These are phyloP conservation scores for Bombus difficillimus DNA, from an alignment of 1,140 invertebrate species.

Conservation along the genomic window DNA sequence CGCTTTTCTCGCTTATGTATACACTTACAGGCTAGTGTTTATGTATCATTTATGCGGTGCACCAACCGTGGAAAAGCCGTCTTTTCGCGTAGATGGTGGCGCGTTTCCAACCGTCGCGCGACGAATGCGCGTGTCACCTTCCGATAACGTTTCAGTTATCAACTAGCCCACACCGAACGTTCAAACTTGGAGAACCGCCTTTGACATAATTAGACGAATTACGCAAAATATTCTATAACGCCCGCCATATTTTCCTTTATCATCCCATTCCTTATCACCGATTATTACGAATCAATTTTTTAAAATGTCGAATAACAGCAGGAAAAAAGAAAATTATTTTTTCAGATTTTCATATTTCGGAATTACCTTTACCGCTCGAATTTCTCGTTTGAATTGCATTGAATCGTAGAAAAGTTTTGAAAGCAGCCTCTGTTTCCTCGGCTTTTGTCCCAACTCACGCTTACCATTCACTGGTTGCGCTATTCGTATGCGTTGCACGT, in stretches of 20 bases:
- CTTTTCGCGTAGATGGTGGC: conserved; percentile 32
- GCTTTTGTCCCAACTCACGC: not conserved
- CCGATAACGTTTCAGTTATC: conserved; percentile 44
- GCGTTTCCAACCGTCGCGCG: not conserved
- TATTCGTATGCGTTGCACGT: not conserved
- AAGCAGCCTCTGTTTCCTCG: not conserved
- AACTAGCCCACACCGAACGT: not conserved
- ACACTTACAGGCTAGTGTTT: conserved; percentile 59
- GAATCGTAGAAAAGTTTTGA: not conserved
- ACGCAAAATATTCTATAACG: not conserved
- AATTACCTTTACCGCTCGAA: not conserved
- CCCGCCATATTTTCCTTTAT: not conserved
- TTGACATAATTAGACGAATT: not conserved
- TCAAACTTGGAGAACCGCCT: not conserved
- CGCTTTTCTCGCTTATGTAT: conserved; percentile 57
- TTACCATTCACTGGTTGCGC: no score
- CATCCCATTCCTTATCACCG: not conserved
- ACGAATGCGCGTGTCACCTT: conserved; percentile 16
- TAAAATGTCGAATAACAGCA: no score
- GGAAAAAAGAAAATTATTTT: not conserved
- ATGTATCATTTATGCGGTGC: conserved; percentile 67
- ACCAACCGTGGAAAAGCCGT: conserved; percentile 51
- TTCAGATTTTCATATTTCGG: not conserved
- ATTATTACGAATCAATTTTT: not conserved
- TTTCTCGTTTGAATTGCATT: not conserved